Evolutionary conservation across 2,113 vertebrate genomes (phyloP).

Genomic region (Daphoenositta chrysoptera): DNA sequence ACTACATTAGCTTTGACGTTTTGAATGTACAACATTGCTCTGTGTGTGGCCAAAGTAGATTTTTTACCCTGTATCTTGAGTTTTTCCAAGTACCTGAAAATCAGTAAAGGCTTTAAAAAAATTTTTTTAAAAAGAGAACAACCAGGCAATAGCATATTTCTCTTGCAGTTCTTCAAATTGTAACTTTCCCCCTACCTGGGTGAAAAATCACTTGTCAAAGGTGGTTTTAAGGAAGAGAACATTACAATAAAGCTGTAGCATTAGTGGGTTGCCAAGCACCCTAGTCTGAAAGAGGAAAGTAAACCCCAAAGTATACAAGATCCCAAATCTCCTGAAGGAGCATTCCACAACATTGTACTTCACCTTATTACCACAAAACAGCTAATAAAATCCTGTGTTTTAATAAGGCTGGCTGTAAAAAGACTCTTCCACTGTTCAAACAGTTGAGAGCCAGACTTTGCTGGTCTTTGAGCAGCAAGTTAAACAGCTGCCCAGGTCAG

Average conservation of each 20-base stretch:
- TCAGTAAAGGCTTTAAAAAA: neutral
- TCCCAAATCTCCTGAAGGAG: constrained; percentile 40
- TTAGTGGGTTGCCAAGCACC: constrained; percentile 76
- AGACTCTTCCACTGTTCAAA: constrained; percentile 48
- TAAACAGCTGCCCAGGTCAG: constrained; percentile 23
- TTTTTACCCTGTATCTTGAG: neutral
- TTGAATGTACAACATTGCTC: neutral
- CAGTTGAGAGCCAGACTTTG: constrained; percentile 34
- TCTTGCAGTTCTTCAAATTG: constrained; percentile 72
- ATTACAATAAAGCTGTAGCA: constrained; percentile 77
- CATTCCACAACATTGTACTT: constrained; percentile 55
- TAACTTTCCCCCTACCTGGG: constrained; percentile 54
- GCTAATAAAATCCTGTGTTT: constrained; percentile 73
- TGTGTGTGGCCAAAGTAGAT: neutral
- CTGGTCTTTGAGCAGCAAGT: constrained; percentile 34
- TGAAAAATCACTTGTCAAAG: constrained; percentile 79
- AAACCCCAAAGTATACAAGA: neutral
- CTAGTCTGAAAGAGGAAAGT: neutral
- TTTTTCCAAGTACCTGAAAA: neutral
- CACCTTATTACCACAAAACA: constrained; percentile 62
- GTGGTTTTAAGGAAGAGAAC: constrained; percentile 76
- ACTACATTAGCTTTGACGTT: neutral
- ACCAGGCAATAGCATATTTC: constrained; percentile 57
- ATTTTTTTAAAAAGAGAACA: constrained; percentile 55
- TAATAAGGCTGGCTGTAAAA: constrained; percentile 55